Evolutionary conservation across 2,888 invertebrate species (phyloP).

Genomic region (Rhodophaea formosa): DNA sequence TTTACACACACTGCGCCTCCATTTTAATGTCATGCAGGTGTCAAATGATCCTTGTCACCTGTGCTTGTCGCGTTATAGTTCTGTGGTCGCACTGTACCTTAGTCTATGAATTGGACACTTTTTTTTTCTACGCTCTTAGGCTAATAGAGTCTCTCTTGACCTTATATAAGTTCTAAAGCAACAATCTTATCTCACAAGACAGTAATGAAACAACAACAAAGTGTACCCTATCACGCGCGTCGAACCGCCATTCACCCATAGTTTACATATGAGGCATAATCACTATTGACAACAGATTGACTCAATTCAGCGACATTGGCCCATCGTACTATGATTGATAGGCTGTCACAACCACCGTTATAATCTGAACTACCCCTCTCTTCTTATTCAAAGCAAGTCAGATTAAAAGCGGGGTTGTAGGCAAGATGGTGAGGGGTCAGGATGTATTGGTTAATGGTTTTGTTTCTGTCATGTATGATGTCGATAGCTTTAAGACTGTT

Average conservation of each 20-base stretch:
- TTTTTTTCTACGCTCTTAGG: too few species aligned
- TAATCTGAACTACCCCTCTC: slow-evolving; percentile 21
- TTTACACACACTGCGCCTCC: too few species aligned
- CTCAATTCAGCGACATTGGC: slow-evolving; percentile 7
- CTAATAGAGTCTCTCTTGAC: too few species aligned
- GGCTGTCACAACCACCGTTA: slow-evolving; percentile 19
- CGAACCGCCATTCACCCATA: slow-evolving; percentile 2
- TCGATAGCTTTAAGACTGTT: slow-evolving; percentile 8
- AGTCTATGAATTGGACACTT: too few species aligned
- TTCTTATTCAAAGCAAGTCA: slow-evolving; percentile 7
- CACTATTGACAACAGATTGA: slow-evolving; percentile 14
- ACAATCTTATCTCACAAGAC: not conserved
- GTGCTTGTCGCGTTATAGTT: too few species aligned
- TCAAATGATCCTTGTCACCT: too few species aligned
- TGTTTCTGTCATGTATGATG: slow-evolving; percentile 10
- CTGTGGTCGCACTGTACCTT: too few species aligned
- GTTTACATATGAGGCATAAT: slow-evolving; percentile 10
- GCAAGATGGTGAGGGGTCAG: slow-evolving; percentile 20
- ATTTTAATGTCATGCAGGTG: too few species aligned
- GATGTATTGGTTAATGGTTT: slow-evolving; percentile 21
- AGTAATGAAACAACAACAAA: slow-evolving; percentile 11
- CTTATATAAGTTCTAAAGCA: not conserved
- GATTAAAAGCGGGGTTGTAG: slow-evolving; percentile 13
- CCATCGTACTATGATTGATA: slow-evolving; percentile 25
- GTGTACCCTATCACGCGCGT: not conserved